These are phyloP conservation scores for Thamnophis elegans DNA, from an alignment of 2,797 vertebrate genomes.

Conservation along the genomic window DNA sequence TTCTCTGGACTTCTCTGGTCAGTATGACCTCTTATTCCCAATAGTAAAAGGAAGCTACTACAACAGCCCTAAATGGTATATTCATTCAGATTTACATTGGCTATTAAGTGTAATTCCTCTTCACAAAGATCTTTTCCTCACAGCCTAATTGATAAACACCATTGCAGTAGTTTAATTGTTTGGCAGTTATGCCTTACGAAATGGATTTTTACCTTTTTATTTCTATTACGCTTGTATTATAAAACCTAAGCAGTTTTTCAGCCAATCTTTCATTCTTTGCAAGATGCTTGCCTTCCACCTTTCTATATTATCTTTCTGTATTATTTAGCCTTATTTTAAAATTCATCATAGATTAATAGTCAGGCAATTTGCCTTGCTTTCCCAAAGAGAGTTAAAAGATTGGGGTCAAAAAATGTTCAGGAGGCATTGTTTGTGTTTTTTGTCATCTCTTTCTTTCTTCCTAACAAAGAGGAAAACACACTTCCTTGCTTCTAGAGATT, in stretches of 20 bases:
- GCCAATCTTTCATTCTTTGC: conserved; percentile 16
- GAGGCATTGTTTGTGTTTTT: neutral
- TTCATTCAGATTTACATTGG: conserved; percentile 21
- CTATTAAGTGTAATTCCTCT: conserved; percentile 26
- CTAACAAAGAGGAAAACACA: neutral
- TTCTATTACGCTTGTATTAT: conserved; percentile 14
- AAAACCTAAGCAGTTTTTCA: conserved; percentile 16
- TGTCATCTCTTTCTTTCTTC: neutral
- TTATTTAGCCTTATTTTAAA: conserved; percentile 8
- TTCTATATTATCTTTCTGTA: neutral
- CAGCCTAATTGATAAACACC: conserved; percentile 18
- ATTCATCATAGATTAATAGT: neutral
- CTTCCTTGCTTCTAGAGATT: neutral
- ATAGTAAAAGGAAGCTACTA: neutral
- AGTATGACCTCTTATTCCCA: neutral
- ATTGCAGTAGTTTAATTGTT: conserved; percentile 3
- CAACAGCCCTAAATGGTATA: conserved; percentile 3
- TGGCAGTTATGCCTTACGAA: conserved; percentile 12
- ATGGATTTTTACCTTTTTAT: conserved; percentile 28
- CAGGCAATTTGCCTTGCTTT: neutral
- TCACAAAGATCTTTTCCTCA: conserved; percentile 23
- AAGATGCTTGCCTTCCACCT: neutral
- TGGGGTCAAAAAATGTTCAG: neutral
- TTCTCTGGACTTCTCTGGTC: neutral
- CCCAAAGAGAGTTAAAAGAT: neutral